phyloP scores from a whole-genome alignment of 1,140 invertebrate species.

The Atta cephalotes region DNA sequence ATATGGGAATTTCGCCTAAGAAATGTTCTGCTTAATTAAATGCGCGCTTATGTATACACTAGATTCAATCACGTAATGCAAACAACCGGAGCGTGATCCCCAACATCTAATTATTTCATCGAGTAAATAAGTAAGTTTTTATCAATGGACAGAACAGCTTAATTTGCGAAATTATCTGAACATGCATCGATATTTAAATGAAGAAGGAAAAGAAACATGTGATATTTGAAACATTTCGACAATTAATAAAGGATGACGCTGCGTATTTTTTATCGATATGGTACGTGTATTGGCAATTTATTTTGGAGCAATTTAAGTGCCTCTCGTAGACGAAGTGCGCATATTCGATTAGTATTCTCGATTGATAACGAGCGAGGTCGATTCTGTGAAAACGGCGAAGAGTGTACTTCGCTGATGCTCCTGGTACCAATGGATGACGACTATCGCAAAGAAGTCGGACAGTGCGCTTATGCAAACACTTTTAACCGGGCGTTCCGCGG shows the following conservation, averaged over 20 bases:
- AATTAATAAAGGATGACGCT: not conserved
- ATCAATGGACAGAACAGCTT: too few species aligned
- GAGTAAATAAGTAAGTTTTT: slow-evolving; percentile 21
- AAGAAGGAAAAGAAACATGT: not conserved
- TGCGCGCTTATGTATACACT: not conserved
- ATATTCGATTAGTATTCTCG: slow-evolving; percentile 25
- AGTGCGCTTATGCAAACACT: slow-evolving; percentile 77
- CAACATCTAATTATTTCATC: not conserved
- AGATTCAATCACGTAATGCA: slow-evolving; percentile 1
- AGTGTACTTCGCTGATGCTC: slow-evolving; percentile 40
- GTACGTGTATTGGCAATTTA: not conserved
- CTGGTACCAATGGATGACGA: slow-evolving; percentile 70
- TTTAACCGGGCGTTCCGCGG: slow-evolving; percentile 76
- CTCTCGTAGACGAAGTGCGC: not conserved
- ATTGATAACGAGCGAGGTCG: not conserved
- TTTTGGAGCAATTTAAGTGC: slow-evolving; percentile 25
- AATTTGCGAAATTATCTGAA: not conserved
- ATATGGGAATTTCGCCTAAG: slow-evolving; percentile 38
- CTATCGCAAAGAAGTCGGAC: slow-evolving; percentile 71
- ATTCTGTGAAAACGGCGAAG: slow-evolving; percentile 47
- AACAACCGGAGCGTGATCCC: not conserved
- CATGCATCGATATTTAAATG: not conserved
- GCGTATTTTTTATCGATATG: not conserved
- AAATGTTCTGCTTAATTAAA: slow-evolving; percentile 46
- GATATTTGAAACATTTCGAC: not conserved